Evolutionary conservation across 2,113 vertebrate species (phyloP).

Genomic region (Struthidea cinerea): DNA sequence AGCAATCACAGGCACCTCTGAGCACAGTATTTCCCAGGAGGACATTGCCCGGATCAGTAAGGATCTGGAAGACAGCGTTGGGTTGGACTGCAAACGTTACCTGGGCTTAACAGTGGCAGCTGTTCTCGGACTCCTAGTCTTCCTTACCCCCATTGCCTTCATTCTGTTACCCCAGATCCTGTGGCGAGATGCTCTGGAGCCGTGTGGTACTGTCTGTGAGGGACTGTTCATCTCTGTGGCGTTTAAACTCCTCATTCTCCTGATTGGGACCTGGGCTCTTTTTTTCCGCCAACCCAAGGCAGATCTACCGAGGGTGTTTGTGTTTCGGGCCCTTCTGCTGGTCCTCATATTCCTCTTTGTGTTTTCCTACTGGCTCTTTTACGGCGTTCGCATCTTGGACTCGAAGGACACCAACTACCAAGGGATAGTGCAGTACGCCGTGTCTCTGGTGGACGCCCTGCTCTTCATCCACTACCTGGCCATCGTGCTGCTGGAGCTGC

Average conservation of each 20-base stretch:
- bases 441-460: constrained; percentile 92
- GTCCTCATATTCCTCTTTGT: constrained; percentile 90
- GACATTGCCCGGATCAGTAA: constrained; percentile 92
- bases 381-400: constrained; percentile 91
- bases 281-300: constrained; percentile 84
- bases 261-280: constrained; percentile 90
- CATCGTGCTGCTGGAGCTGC: constrained; percentile 89
- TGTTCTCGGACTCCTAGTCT: constrained; percentile 81
- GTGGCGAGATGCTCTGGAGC: constrained; percentile 86
- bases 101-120: constrained; percentile 80
- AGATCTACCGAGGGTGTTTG: constrained; percentile 84
- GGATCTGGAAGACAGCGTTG: constrained; percentile 86
- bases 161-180: constrained; percentile 86
- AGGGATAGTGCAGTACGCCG: constrained; percentile 91
- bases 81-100: constrained; percentile 80
- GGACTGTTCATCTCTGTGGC: constrained; percentile 94
- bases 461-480: constrained; percentile 96
- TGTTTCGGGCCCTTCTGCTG: constrained; percentile 86
- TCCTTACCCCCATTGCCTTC: constrained; percentile 90
- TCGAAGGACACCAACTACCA: constrained; percentile 89
- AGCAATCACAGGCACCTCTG: constrained; percentile 92
- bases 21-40: constrained; percentile 95
- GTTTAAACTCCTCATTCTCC: constrained; percentile 92
- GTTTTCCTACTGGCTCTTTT: constrained; percentile 97
- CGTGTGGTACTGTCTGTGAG: constrained; percentile 89